Evolutionary conservation across 2,888 invertebrate species (phyloP).

Genomic region (Anticlea derivata): DNA sequence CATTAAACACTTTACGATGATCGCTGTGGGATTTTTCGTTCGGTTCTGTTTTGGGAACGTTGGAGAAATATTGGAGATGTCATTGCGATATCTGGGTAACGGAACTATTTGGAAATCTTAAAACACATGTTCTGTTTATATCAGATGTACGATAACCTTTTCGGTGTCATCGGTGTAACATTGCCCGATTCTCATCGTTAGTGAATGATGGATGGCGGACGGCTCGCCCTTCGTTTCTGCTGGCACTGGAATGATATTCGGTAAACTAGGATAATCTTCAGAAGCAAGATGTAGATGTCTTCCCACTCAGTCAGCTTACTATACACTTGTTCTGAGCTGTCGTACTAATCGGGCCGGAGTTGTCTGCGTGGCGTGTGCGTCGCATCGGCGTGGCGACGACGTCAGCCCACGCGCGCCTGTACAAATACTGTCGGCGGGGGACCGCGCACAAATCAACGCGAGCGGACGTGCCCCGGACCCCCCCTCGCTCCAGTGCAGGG

Average conservation of each 20-base stretch:
- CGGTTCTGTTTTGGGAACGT: conserved; percentile 24
- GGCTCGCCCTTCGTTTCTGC: not conserved
- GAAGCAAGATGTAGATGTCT: not conserved
- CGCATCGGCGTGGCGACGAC: conserved; percentile 38
- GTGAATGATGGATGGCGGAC: conserved; percentile 11
- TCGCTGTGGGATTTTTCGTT: conserved; percentile 38
- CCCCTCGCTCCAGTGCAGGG: conserved; percentile 61
- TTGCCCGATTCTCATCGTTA: conserved; percentile 18
- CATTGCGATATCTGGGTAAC: conserved; percentile 26
- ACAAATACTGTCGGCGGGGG: conserved; percentile 79
- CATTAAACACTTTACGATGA: conserved; percentile 46
- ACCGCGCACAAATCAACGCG: conserved; percentile 79
- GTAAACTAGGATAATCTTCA: not conserved
- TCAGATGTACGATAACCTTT: conserved; percentile 23
- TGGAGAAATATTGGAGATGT: conserved; percentile 25
- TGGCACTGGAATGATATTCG: not conserved
- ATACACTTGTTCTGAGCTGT: conserved; percentile 19
- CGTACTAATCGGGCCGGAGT: conserved; percentile 6
- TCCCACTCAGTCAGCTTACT: conserved; percentile 9
- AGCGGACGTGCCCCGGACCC: conserved; percentile 64
- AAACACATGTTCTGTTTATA: conserved; percentile 22
- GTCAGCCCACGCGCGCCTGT: conserved; percentile 61
- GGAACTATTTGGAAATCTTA: conserved; percentile 25
- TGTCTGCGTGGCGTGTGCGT: conserved; percentile 31
- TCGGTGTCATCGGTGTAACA: conserved; percentile 17